Percentiles rank a stretch among this genome's conserved stretches.
phyloP scores from a whole-genome alignment of 2,888 invertebrate genomes.

The Caenorhabditis macrosperma region DNA sequence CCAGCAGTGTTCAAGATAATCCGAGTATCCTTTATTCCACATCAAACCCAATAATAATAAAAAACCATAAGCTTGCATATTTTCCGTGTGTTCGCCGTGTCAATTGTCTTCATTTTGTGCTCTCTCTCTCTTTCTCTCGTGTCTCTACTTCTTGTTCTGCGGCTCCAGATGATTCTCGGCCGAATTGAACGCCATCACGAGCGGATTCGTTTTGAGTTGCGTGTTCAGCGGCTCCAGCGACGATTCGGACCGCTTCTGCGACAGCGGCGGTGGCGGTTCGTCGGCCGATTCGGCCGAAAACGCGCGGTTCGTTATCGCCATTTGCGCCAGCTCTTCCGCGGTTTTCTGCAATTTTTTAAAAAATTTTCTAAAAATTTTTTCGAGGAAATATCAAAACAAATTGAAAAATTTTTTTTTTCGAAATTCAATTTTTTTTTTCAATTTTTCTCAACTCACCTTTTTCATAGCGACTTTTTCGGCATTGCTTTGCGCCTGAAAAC shows the following conservation, averaged over 20 bases:
- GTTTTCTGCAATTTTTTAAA: conserved; percentile 27
- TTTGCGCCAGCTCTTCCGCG: conserved; percentile 25
- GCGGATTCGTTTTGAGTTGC: neutral
- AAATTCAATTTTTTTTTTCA: no score
- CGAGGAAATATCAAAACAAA: neutral
- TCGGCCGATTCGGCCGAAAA: conserved; percentile 44
- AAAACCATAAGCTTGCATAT: no score
- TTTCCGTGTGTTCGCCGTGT: no score
- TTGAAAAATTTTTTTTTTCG: neutral
- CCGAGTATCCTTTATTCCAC: neutral
- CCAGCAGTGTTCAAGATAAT: neutral
- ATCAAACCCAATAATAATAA: neutral
- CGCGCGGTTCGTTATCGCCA: conserved; percentile 41
- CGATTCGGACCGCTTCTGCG: conserved; percentile 7
- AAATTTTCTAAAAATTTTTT: neutral
- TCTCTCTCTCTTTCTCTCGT: no score
- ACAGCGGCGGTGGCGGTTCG: conserved; percentile 17
- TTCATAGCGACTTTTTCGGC: conserved; percentile 25
- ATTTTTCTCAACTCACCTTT: conserved; percentile 25
- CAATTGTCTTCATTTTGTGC: no score
- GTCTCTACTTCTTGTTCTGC: conserved; percentile 15
- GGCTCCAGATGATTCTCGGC: conserved; percentile 24
- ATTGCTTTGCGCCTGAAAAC: conserved; percentile 5
- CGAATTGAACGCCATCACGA: conserved; percentile 14
- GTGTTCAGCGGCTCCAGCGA: conserved; percentile 7